Conservation (phyloP, 37 sponge, comb jelly and placozoan genomes). For the Eunapius fragilis region DNA sequence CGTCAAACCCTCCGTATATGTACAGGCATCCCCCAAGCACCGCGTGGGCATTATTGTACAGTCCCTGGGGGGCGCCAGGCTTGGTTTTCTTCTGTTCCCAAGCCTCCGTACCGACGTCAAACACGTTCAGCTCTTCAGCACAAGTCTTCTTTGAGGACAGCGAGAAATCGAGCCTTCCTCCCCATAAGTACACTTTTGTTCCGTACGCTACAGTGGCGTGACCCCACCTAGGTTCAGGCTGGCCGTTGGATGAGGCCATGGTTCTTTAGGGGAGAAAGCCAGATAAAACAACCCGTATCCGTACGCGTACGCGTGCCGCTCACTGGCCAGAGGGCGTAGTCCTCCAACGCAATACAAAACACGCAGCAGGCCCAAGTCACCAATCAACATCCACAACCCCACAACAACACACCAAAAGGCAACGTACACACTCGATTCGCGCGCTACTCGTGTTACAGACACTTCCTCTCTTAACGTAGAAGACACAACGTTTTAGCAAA, state of each 20-base stretch:
- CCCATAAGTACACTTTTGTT: conserved; percentile 50
- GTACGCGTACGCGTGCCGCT: no score
- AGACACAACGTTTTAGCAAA: no score
- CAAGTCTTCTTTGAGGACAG: background rate
- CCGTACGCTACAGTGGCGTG: conserved; percentile 31
- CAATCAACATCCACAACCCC: no score
- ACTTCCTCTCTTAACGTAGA: no score
- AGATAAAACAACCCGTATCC: no score
- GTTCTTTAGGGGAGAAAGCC: background rate
- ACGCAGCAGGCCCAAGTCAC: no score
- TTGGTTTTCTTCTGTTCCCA: conserved; percentile 41
- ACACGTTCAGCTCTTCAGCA: conserved; percentile 25
- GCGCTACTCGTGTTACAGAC: no score
- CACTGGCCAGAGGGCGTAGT: no score
- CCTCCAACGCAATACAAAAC: no score
- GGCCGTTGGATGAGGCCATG: background rate
- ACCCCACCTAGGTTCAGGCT: conserved; percentile 45
- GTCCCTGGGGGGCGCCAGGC: conserved; percentile 27
- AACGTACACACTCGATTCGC: no score
- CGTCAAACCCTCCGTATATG: conserved; percentile 60
- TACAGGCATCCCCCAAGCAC: conserved; percentile 14
- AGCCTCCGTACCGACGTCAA: conserved; percentile 23
- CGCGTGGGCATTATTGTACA: conserved; percentile 48
- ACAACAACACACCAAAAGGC: no score
- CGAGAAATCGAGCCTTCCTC: conserved; percentile 53